phyloP scores from a whole-genome alignment of 2,113 vertebrate species.

The Leptobrachium ailaonicum region DNA sequence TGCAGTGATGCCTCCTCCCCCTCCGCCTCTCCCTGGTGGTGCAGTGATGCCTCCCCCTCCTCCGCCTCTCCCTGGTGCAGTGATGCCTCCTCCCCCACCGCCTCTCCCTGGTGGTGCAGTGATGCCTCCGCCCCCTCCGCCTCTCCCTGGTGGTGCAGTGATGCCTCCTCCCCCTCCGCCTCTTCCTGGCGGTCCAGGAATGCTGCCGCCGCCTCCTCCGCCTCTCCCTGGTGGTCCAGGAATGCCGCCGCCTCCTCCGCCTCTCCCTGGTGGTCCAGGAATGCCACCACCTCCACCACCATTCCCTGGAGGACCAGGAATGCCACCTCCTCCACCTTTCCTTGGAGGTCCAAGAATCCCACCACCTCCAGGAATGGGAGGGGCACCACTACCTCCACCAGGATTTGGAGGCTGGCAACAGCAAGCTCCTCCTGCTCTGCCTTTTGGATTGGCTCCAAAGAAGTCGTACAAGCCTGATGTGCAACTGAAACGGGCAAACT shows the following conservation, averaged over 20 bases:
- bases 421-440: slow-evolving; percentile 65
- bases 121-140: slow-evolving; percentile 61
- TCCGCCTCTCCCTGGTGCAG: slow-evolving; percentile 58
- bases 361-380: slow-evolving; percentile 51
- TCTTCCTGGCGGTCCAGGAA: not conserved
- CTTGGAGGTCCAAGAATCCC: slow-evolving; percentile 61
- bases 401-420: slow-evolving; percentile 64
- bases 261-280: slow-evolving; percentile 53
- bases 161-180: slow-evolving; percentile 55
- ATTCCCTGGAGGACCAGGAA: slow-evolving; percentile 58
- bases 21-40: slow-evolving; percentile 38
- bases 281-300: slow-evolving; percentile 65
- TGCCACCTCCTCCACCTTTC: slow-evolving; percentile 64
- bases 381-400: slow-evolving; percentile 51
- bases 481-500: slow-evolving; percentile 76
- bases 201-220: slow-evolving; percentile 43
- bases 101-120: slow-evolving; percentile 65
- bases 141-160: slow-evolving; percentile 50
- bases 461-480: slow-evolving; percentile 81
- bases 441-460: slow-evolving; percentile 76
- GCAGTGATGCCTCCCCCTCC: slow-evolving; percentile 57
- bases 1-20: slow-evolving; percentile 55
- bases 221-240: slow-evolving; percentile 56
- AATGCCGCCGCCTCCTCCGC: slow-evolving; percentile 60
- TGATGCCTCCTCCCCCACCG: slow-evolving; percentile 61